phyloP scores from a whole-genome alignment of 1,140 invertebrate species.

The Drosophila pseudoobscura region DNA sequence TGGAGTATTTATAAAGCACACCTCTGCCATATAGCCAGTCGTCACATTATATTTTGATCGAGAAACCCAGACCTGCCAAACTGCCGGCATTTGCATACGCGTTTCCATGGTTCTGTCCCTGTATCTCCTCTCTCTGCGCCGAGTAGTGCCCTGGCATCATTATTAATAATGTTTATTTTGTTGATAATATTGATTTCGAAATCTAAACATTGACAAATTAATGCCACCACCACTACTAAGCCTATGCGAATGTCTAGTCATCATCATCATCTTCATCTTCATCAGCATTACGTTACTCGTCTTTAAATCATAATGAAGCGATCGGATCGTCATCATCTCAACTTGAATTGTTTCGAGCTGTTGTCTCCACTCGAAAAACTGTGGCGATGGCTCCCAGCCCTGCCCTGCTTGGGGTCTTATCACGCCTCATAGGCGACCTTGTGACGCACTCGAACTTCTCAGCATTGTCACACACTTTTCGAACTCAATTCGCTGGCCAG shows the following conservation, averaged over 20 bases:
- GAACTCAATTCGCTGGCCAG: conserved; percentile 30
- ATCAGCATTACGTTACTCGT: neutral
- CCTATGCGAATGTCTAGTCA: conserved; percentile 51
- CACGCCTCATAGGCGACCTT: conserved; percentile 41
- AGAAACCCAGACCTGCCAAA: conserved; percentile 20
- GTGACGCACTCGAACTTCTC: conserved; percentile 40
- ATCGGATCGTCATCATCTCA: conserved; percentile 41
- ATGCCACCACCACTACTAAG: conserved; percentile 45
- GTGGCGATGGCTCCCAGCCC: conserved; percentile 15
- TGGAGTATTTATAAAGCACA: conserved; percentile 16
- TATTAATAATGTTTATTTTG: conserved; percentile 64
- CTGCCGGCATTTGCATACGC: conserved; percentile 52
- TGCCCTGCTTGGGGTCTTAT: conserved; percentile 51
- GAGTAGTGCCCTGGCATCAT: conserved; percentile 50
- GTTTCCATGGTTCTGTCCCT: conserved; percentile 40
- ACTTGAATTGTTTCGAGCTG: conserved; percentile 14
- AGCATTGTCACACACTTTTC: conserved; percentile 34
- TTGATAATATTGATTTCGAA: conserved; percentile 75
- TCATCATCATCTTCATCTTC: conserved; percentile 26
- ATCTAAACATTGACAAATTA: conserved; percentile 77
- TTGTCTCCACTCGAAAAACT: conserved; percentile 44
- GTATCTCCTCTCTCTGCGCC: conserved; percentile 17
- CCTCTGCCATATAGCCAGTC: conserved; percentile 17
- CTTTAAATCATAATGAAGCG: conserved; percentile 9
- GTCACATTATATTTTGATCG: conserved; percentile 12